phyloP scores from a whole-genome alignment of 2,888 invertebrate species.

The Imbricaverruca yamaguchii region DNA sequence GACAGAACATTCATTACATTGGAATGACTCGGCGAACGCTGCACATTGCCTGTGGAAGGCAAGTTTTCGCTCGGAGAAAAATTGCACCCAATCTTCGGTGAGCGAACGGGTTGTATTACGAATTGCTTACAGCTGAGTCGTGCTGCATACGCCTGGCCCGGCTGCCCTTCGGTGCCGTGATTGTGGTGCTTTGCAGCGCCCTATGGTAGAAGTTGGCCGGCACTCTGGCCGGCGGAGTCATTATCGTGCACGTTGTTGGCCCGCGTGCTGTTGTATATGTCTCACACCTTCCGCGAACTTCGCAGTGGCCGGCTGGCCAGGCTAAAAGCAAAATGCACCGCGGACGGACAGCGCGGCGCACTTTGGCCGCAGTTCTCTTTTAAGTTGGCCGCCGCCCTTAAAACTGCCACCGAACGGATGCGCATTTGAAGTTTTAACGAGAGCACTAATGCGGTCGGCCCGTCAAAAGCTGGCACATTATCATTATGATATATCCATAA shows the following conservation, averaged over 20 bases:
- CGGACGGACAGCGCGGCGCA: neutral
- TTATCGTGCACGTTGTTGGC: neutral
- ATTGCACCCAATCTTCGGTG: no score
- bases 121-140: neutral
- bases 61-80: no score
- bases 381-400: neutral
- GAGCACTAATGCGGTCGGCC: neutral
- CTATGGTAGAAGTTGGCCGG: no score
- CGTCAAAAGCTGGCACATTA: slow-evolving; percentile 3
- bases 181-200: no score
- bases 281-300: neutral
- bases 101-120: neutral
- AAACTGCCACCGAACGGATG: neutral
- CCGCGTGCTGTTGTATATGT: neutral
- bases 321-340: neutral
- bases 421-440: neutral
- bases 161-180: neutral
- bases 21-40: no score
- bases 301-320: neutral
- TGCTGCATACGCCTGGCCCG: neutral
- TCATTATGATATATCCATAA: neutral
- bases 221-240: neutral
- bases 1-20: no score
- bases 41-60: no score
- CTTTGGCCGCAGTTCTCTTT: neutral